Evolutionary conservation across 2,888 invertebrate genomes (phyloP).

Genomic region (Xestia rhomboidea): DNA sequence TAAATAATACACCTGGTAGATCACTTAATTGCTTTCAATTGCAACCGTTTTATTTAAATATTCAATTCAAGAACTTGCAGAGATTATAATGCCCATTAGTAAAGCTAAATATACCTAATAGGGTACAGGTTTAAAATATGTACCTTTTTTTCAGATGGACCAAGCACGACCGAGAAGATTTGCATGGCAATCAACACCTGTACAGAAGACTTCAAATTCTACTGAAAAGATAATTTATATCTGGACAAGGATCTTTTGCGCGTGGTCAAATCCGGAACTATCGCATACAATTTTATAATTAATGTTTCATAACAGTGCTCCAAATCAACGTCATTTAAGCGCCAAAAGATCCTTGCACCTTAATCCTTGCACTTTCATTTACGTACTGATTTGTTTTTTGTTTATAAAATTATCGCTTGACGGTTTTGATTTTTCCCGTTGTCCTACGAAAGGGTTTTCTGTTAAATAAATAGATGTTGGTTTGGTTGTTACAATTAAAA

Average conservation of each 20-base stretch:
- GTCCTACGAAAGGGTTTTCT: not conserved
- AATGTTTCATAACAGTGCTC: not conserved
- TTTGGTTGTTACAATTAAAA: not conserved
- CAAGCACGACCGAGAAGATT: conserved; percentile 4
- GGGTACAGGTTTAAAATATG: not conserved
- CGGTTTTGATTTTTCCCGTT: too few species aligned
- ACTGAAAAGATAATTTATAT: not conserved
- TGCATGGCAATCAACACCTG: conserved; percentile 7
- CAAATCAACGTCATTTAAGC: not conserved
- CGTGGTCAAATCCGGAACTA: not conserved
- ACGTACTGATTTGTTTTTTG: not conserved
- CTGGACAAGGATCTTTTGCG: not conserved
- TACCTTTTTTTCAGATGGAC: conserved; percentile 6
- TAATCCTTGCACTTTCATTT: not conserved
- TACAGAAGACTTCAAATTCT: conserved; percentile 2
- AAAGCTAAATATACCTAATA: not conserved
- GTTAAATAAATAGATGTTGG: not conserved
- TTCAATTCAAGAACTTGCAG: not conserved
- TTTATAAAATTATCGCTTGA: not conserved
- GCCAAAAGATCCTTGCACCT: not conserved
- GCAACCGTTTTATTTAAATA: not conserved
- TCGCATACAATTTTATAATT: not conserved
- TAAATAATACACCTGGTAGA: too few species aligned
- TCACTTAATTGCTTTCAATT: not conserved
- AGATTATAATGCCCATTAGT: not conserved